Percentiles rank a stretch among this genome's conserved stretches.
phyloP scores from a whole-genome alignment of 1,140 invertebrate genomes.

The Drosophila nebulosa region DNA sequence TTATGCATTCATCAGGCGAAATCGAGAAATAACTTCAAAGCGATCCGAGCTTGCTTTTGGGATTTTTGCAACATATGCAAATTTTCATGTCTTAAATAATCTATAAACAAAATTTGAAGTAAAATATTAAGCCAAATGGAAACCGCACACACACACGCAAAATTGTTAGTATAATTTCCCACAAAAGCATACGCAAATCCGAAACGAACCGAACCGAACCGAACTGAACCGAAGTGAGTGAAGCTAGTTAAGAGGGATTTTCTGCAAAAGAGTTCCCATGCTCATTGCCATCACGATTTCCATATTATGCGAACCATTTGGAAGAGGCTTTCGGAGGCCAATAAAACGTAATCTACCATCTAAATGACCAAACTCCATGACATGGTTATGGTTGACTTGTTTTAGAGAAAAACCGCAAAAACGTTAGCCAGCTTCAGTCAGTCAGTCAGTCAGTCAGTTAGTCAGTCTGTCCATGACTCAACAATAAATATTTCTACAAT shows the following conservation, averaged over 20 bases:
- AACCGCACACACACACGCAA: neutral
- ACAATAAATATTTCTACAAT: conserved; percentile 21
- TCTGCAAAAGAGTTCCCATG: neutral
- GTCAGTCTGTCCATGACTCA: conserved; percentile 19
- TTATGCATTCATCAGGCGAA: conserved; percentile 38
- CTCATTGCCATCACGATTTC: conserved; percentile 45
- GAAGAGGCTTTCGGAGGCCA: conserved; percentile 53
- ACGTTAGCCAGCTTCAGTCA: conserved; percentile 40
- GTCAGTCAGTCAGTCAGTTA: no score
- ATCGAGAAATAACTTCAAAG: conserved; percentile 44
- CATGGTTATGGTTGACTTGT: conserved; percentile 30
- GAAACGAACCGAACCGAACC: no score
- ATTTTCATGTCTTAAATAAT: conserved; percentile 12
- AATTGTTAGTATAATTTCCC: neutral
- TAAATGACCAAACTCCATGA: conserved; percentile 59
- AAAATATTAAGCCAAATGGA: neutral
- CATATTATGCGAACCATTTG: conserved; percentile 72
- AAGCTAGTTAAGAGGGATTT: conserved; percentile 1
- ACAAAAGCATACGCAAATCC: neutral
- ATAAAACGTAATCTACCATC: conserved; percentile 73
- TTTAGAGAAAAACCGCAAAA: conserved; percentile 24
- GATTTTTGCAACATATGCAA: conserved; percentile 41
- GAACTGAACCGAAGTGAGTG: no score
- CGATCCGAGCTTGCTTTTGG: conserved; percentile 7
- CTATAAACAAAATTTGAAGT: neutral